phyloP scores from a whole-genome alignment of 2,113 vertebrate species.

The Galbula dea region DNA sequence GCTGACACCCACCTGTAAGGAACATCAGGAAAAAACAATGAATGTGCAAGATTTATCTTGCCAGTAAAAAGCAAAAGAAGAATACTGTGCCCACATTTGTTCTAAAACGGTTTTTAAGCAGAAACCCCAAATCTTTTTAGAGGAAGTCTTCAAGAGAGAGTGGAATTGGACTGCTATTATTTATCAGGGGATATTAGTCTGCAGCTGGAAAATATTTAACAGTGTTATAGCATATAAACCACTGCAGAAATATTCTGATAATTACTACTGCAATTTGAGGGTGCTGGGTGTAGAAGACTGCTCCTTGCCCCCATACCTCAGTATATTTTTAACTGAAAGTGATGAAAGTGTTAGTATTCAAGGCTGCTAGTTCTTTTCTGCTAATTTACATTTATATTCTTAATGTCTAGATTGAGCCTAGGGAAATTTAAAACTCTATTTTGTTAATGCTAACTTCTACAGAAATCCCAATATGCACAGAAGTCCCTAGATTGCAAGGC shows the following conservation, averaged over 20 bases:
- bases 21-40: neutral
- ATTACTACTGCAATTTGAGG: slow-evolving; percentile 48
- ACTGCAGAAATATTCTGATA: slow-evolving; percentile 36
- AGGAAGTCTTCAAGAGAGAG: neutral
- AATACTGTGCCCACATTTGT: neutral
- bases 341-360: slow-evolving; percentile 70
- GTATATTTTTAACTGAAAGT: slow-evolving; percentile 59
- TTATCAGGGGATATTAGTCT: slow-evolving; percentile 13
- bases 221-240: neutral
- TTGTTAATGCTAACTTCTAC: slow-evolving; percentile 77
- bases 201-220: neutral
- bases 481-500: slow-evolving; percentile 62
- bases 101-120: neutral
- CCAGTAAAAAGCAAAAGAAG: neutral
- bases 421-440: slow-evolving; percentile 77
- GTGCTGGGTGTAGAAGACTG: slow-evolving; percentile 26
- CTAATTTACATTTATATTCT: slow-evolving; percentile 82
- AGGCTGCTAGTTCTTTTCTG: slow-evolving; percentile 62
- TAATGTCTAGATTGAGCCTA: slow-evolving; percentile 74
- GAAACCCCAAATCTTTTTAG: neutral
- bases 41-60: neutral
- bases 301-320: slow-evolving; percentile 31
- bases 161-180: slow-evolving; percentile 9
- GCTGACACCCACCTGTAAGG: neutral
- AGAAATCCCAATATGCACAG: slow-evolving; percentile 65